Base-by-base conservation (phyloP, 2,888 invertebrate genomes). In the Eupithecia dodoneata region DNA sequence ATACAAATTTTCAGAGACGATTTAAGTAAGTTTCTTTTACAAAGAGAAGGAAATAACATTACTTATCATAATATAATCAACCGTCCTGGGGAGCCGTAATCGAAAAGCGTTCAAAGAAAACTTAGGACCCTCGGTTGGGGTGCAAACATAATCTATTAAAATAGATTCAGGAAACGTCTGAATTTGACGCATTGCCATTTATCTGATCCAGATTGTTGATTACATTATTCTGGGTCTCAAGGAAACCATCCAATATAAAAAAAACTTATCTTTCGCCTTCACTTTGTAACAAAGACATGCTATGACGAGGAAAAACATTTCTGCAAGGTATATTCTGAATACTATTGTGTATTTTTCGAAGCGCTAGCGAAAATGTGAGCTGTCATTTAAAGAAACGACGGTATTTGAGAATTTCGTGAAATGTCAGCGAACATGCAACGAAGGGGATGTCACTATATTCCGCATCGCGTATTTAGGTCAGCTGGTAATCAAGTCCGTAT, bases 401-500 rank as follows among this genome's bases (percentile, higher is more conserved):
- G 44, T 47, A 76, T 77, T 71, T 69, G 72, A 71, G 52, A 4
- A 66, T 80, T 79, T 79, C 72, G 69, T 72, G 77, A 81, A 81
- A 81, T 79, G 81, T 80, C 80, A 81, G 80, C 79, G 74, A 81
- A 80, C 76, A 78, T 81, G 82, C 81, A 80, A 81, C 73, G 76
- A 80, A 82, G 81, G 83, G 83, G 79, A 81, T 81, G 81, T 84
- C 81, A 82, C 85, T 86, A 85, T 83, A 87, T 87, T 87, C 85
- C 86, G 78, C 84, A 78, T 80, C 76, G 84, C 79, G 83, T 86
- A 87, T 89, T 86, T 87, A 87, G 92, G 92, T 91, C 91, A 92
- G 83, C 83, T 81, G 86, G 90, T 88, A 92, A 92, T 92, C 89
- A 89, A 89, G 85, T 83, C 85, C 85, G 87, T 88, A 89, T 89